Percentiles rank a stretch among this genome's conserved stretches.
These are phyloP conservation scores for Erynnis tages DNA, from an alignment of 2,888 invertebrate genomes.

Conservation along the genomic window DNA sequence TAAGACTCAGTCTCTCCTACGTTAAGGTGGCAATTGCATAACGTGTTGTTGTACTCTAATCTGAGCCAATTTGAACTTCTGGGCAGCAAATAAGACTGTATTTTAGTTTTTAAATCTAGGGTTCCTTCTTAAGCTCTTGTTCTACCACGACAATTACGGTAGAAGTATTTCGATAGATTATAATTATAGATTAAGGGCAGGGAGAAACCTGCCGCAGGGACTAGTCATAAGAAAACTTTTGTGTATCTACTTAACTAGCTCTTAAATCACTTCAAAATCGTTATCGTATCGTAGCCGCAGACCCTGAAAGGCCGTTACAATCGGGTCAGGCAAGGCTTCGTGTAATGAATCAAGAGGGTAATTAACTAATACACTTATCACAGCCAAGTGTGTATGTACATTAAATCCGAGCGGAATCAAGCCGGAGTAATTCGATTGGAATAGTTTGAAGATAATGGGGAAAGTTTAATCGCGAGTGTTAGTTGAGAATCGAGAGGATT, in stretches of 20 bases:
- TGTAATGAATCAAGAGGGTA: constrained; percentile 69
- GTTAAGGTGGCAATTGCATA: too few species aligned
- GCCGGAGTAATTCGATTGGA: constrained; percentile 27
- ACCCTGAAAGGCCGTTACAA: constrained; percentile 27
- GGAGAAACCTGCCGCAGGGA: too few species aligned
- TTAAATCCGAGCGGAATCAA: constrained; percentile 47
- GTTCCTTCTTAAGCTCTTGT: too few species aligned
- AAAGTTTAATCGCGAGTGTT: constrained; percentile 24
- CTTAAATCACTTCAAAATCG: not conserved
- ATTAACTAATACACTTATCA: constrained; percentile 68
- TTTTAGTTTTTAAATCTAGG: too few species aligned
- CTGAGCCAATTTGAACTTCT: too few species aligned
- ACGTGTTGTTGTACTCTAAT: too few species aligned
- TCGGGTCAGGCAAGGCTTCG: constrained; percentile 47
- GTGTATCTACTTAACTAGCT: not conserved
- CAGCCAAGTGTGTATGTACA: constrained; percentile 48
- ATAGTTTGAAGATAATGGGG: constrained; percentile 27
- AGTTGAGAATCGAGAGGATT: constrained; percentile 15
- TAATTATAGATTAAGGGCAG: too few species aligned
- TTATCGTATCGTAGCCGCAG: not conserved
- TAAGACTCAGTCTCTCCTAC: too few species aligned
- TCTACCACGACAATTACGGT: too few species aligned
- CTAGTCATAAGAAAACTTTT: not conserved
- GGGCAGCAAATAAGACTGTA: too few species aligned
- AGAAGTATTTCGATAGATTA: too few species aligned